Base-by-base conservation (phyloP, 92 coral and sea anemone genomes). In the Porites divaricata region DNA sequence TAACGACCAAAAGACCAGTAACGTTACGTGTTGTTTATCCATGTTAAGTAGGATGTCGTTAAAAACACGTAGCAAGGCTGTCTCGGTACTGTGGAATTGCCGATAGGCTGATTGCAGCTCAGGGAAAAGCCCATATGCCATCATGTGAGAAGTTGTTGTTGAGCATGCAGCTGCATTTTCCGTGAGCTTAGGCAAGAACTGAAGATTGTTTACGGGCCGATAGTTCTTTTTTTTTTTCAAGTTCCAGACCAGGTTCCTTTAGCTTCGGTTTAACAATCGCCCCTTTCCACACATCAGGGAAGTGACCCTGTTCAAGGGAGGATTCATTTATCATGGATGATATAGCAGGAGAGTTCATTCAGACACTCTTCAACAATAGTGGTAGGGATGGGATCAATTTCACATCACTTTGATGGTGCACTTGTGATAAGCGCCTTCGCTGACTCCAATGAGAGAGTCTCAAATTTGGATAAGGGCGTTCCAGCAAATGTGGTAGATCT, bases 231-330 rank as follows among this genome's bases (percentile, higher is more conserved):
- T 57, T 9, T 64, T 83, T 57, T 9, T 64, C 67, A 59, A 88
- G 83, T 71, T 88, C 91, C 70, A 88, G 70, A 79, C 56, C 73
- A 66, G 88, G n/a, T 71, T 77, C 83, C 72, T 88, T 88, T 35
- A 83, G 78, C 78, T 75, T 84, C 28, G 92, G 88, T 63, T 77
- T 88, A 53, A 83, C 92, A 14, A 88, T 80, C 63, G 91, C 91
- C 73, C 69, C 91, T 67, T 88, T 88, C 91, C 84, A 88, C 48
- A 20, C 72, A 72, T 84, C 76, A 65, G 88, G 88, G 77, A 88
- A 88, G 68, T 83, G 51, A 24, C 85, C 88, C n/a, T 84, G 79
- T 63, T 70, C 73, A 24, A 88, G 78, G 67, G 85, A 88, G 52
- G 74, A 63, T n/a, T n/a, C n/a, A n/a, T 82, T 82, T 20, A 66